Conservation (phyloP, 2,888 invertebrate genomes). For the Mactromeris polynyma region DNA sequence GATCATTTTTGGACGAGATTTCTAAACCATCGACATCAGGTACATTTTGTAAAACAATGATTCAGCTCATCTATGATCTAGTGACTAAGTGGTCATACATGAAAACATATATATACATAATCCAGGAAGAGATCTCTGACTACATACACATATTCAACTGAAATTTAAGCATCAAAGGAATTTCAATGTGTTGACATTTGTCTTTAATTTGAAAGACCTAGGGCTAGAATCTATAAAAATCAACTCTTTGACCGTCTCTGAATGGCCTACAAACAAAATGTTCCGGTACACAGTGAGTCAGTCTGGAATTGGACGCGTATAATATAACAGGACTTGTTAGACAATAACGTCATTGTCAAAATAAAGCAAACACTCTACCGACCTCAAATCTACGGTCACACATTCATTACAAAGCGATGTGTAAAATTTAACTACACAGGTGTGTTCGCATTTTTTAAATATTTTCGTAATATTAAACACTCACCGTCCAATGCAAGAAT, state of each 20-base stretch:
- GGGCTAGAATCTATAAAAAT: too few relatives aligned
- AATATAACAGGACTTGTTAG: background rate
- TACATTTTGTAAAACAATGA: too few relatives aligned
- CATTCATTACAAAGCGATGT: conserved; percentile 35
- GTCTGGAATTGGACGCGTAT: background rate
- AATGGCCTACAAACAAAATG: background rate
- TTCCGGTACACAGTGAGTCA: background rate
- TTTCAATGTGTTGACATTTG: background rate
- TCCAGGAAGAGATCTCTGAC: background rate
- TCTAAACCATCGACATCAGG: too few relatives aligned
- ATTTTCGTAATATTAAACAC: conserved; percentile 48
- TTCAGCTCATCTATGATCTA: too few relatives aligned
- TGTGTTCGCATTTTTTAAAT: conserved; percentile 66
- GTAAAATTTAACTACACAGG: conserved; percentile 55
- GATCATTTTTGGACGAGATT: too few relatives aligned
- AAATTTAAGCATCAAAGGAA: background rate
- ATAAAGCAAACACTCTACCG: background rate
- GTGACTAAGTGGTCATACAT: too few relatives aligned
- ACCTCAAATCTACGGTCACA: background rate
- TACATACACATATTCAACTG: background rate
- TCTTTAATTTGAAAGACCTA: background rate
- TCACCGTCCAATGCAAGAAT: conserved; percentile 59
- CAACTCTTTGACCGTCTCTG: background rate
- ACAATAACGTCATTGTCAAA: background rate
- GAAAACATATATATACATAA: too few relatives aligned